Base-by-base conservation (phyloP, 2,797 vertebrate genomes). In the Ciconia nigra region DNA sequence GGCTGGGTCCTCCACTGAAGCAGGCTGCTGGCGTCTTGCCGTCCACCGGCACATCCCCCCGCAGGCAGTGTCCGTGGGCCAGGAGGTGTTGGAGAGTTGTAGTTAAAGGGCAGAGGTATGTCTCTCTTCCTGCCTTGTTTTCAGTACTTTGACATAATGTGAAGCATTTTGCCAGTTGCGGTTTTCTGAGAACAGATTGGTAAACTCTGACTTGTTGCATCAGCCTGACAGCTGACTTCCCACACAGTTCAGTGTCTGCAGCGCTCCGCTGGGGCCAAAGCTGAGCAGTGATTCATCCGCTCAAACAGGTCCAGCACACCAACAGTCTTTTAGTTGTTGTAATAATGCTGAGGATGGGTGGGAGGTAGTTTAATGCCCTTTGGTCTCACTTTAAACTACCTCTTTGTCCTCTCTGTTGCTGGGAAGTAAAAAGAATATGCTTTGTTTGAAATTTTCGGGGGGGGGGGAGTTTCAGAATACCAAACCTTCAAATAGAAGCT, bases 401-500 rank as follows among this genome's bases (percentile, higher is more conserved):
- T 79, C 81, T 91, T 94, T 80, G 90, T 97, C 90, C 92, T 96
- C 90, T 89, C 52, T 96, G 82, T 89, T 94, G 73, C 92, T 96
- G 86, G 70, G 89, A 96, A 96, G 57, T 84, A 76, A 90, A 92
- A 92, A 82, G 86, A 95, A 96, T 93, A 97, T 79, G 90, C 92
- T 86, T 63, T 97, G 89, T 89, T 96, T 91, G 93, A 93, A 89
- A 93, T 96, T 96, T 93, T 93, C 94, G 78, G 93, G 90, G 54
- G 10, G n/a, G 37, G 37, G 37, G 37, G 37, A 49, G 82, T 95
- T 89, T 97, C 76, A 89, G 89, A 95, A 91, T 94, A 97, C 90
- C 95, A 94, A 89, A 95, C 91, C 93, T 94, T 97, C 96, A 78
- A 95, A 93, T 97, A 97, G 96, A 94, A 97, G 96, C 91, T 96